Conservation (phyloP, 2,888 invertebrate species). For the Atethmia centrago region DNA sequence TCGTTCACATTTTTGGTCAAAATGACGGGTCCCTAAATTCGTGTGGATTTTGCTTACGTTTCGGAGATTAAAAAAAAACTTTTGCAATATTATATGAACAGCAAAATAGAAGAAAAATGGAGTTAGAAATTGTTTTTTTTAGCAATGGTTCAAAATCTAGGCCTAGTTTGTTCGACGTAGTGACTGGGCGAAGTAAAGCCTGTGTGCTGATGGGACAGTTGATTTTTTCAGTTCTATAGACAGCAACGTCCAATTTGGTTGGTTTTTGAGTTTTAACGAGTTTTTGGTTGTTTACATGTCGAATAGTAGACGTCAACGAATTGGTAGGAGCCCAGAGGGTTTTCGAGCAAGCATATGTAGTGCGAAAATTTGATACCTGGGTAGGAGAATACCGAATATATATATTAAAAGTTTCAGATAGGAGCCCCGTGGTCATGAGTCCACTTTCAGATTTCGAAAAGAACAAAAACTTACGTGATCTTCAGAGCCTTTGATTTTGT, state of each 20-base stretch:
- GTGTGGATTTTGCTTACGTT: slow-evolving; percentile 38
- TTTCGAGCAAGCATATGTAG: too few species aligned
- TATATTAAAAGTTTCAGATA: too few species aligned
- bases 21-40: slow-evolving; percentile 29
- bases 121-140: too few species aligned
- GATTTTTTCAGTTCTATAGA: slow-evolving; percentile 18
- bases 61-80: slow-evolving; percentile 12
- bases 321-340: too few species aligned
- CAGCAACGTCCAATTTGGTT: slow-evolving; percentile 10
- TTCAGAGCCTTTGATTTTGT: too few species aligned
- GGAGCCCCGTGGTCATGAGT: too few species aligned
- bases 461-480: too few species aligned
- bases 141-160: not conserved
- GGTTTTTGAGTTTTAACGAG: slow-evolving; percentile 10
- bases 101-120: not conserved
- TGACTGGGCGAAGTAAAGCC: not conserved
- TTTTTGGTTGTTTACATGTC: slow-evolving; percentile 10
- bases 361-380: too few species aligned
- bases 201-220: not conserved
- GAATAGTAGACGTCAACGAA: not conserved
- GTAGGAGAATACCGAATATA: too few species aligned
- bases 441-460: too few species aligned
- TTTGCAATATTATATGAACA: slow-evolving; percentile 30
- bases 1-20: slow-evolving; percentile 34
- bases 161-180: not conserved